Percentiles rank a stretch among this genome's conserved stretches.
These are phyloP conservation scores for Diachasma alloeum DNA, from an alignment of 1,140 invertebrate genomes.

Conservation along the genomic window DNA sequence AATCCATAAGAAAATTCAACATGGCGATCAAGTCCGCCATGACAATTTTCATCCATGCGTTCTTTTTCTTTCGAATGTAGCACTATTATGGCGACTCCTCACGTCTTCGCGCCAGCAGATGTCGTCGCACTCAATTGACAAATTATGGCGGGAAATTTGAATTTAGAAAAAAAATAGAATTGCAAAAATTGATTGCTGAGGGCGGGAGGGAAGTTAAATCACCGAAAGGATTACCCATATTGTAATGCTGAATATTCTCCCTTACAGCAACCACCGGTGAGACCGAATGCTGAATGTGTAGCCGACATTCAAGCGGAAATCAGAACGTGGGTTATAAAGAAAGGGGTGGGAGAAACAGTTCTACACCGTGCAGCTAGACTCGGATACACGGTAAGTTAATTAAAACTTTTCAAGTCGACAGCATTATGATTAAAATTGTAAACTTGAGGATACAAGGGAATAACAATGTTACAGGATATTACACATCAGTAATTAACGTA, in stretches of 20 bases:
- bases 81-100: too few species aligned
- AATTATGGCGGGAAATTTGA: too few species aligned
- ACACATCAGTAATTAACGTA: neutral
- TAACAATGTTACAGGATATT: neutral
- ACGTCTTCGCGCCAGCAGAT: too few species aligned
- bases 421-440: neutral
- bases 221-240: neutral
- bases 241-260: constrained; percentile 25
- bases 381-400: constrained; percentile 79
- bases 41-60: too few species aligned
- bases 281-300: constrained; percentile 73
- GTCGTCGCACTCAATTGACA: too few species aligned
- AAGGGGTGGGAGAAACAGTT: constrained; percentile 90
- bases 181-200: too few species aligned
- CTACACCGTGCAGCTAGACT: constrained; percentile 88
- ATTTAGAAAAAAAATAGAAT: too few species aligned
- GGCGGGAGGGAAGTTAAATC: too few species aligned
- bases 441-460: neutral
- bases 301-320: constrained; percentile 86
- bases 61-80: too few species aligned
- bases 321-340: constrained; percentile 90
- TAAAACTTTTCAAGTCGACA: neutral
- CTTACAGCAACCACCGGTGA: constrained; percentile 56
- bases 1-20: too few species aligned
- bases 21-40: too few species aligned